phyloP scores from a whole-genome alignment of 1,140 invertebrate genomes.

The Lasaia peninsularis region DNA sequence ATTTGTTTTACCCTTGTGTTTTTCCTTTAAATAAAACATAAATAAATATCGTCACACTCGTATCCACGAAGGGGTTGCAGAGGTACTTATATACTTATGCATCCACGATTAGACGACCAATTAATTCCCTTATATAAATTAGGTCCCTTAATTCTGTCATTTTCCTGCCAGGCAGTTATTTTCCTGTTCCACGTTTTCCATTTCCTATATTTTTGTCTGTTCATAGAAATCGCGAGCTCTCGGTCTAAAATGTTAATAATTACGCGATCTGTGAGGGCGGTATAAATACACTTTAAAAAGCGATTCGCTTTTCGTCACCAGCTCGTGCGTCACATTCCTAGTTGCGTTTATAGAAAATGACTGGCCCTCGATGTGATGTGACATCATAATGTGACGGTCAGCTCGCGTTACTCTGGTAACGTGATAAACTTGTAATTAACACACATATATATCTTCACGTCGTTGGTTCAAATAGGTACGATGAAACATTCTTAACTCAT shows the following conservation, averaged over 20 bases:
- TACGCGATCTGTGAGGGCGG: conserved; percentile 34
- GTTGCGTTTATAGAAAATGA: conserved; percentile 62
- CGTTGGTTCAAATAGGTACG: no score
- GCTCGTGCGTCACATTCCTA: conserved; percentile 53
- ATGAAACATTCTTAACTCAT: background rate
- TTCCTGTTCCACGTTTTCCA: no score
- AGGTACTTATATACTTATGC: no score
- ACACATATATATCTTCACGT: background rate
- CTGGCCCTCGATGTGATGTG: conserved; percentile 61
- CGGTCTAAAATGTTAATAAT: conserved; percentile 44
- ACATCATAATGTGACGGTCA: conserved; percentile 45
- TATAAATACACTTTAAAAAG: conserved; percentile 42
- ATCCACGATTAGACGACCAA: no score
- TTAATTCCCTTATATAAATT: no score
- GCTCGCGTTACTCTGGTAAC: conserved; percentile 45
- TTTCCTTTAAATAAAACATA: no score
- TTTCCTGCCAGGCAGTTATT: no score
- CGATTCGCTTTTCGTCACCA: conserved; percentile 41
- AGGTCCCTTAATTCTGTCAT: no score
- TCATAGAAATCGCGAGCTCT: background rate
- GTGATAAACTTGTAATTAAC: conserved; percentile 34
- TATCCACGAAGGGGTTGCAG: no score
- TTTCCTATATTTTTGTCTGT: no score
- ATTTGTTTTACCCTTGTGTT: no score
- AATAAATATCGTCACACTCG: no score